Evolutionary conservation across 92 coral and sea anemone genomes (phyloP).

Genomic region (Siderastrea radians): DNA sequence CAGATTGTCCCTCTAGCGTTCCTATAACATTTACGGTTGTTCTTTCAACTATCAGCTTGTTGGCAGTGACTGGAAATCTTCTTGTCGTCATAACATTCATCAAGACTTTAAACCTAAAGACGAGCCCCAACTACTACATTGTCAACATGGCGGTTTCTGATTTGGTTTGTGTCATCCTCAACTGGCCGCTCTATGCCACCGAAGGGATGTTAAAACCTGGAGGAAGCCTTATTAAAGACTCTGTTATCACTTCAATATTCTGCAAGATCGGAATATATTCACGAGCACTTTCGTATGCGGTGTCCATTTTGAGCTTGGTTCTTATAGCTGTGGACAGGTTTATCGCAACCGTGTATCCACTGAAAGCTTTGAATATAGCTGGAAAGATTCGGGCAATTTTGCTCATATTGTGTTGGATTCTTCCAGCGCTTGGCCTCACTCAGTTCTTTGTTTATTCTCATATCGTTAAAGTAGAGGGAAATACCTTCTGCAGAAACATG

Average conservation of each 20-base stretch:
- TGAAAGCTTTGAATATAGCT: neutral
- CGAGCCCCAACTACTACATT: neutral
- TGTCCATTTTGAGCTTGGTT: slow-evolving; percentile 15
- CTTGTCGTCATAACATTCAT: slow-evolving; percentile 9
- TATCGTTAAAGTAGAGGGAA: neutral
- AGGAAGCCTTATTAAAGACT: too few relatives aligned
- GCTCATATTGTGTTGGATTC: neutral
- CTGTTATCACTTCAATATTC: neutral
- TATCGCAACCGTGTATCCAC: neutral
- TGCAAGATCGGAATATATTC: slow-evolving; percentile 33
- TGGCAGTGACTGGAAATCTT: slow-evolving; percentile 1
- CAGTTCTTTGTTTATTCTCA: neutral
- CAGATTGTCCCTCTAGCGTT: neutral
- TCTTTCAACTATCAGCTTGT: too few relatives aligned
- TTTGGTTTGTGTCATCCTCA: too few relatives aligned
- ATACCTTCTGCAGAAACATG: neutral
- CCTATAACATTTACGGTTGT: neutral
- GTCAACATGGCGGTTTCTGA: too few relatives aligned
- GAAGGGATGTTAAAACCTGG: too few relatives aligned
- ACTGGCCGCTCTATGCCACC: too few relatives aligned
- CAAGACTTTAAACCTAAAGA: slow-evolving; percentile 8
- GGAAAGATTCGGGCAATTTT: neutral
- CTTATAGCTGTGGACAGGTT: too few relatives aligned
- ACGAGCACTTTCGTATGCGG: slow-evolving; percentile 15
- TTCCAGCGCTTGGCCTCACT: neutral